These are phyloP conservation scores for Cosmia trapezina DNA, from an alignment of 2,888 invertebrate genomes.

Conservation along the genomic window DNA sequence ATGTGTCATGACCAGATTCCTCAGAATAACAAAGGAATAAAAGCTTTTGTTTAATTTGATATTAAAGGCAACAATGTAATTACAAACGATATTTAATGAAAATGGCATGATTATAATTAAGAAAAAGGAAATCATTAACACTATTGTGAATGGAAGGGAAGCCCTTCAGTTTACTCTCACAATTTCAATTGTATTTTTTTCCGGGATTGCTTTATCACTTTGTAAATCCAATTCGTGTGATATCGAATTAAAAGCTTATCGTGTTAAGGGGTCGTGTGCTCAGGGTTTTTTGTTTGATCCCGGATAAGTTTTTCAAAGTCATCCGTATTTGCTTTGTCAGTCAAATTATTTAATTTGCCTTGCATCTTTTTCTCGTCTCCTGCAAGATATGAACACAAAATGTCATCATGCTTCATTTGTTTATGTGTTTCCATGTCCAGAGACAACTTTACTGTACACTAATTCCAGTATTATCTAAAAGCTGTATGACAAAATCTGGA, in stretches of 20 bases:
- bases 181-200: constrained; percentile 11
- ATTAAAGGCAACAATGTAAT: constrained; percentile 13
- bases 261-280: background rate
- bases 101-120: constrained; percentile 3
- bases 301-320: background rate
- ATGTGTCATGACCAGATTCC: constrained; percentile 26
- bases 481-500: constrained; percentile 55
- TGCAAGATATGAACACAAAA: constrained; percentile 4
- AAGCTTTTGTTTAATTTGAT: constrained; percentile 22
- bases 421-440: constrained; percentile 9
- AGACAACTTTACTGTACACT: constrained; percentile 31
- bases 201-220: background rate
- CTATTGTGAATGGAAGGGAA: background rate
- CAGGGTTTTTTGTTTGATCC: background rate
- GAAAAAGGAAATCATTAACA: constrained; percentile 10
- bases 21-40: constrained; percentile 25
- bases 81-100: constrained; percentile 19
- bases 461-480: constrained; percentile 46
- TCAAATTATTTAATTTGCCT: background rate
- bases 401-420: constrained; percentile 1
- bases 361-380: background rate
- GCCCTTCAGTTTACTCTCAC: constrained; percentile 6
- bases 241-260: background rate
- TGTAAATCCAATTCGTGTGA: constrained; percentile 9
- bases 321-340: background rate